Evolutionary conservation across 2,113 vertebrate genomes (phyloP).

Genomic region (Calidris pugnax): DNA sequence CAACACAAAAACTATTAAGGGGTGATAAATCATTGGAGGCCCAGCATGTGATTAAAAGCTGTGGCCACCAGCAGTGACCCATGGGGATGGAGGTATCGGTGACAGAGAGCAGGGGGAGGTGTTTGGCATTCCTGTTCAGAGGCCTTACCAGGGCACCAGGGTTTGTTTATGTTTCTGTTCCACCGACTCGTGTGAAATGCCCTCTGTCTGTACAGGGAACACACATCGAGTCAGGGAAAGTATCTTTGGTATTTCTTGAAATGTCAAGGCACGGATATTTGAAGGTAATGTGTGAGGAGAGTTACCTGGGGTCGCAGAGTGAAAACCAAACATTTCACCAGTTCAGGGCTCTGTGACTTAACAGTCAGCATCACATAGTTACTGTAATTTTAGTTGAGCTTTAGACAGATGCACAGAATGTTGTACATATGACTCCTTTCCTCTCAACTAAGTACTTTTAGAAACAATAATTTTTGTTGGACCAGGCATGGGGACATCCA

Average conservation of each 20-base stretch:
- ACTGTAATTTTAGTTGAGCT: not conserved
- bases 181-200: conserved; percentile 65
- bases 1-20: conserved; percentile 50
- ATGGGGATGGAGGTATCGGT: conserved; percentile 63
- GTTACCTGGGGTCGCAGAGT: not conserved
- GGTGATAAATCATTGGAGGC: conserved; percentile 63
- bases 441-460: not conserved
- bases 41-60: conserved; percentile 58
- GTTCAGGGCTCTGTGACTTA: not conserved
- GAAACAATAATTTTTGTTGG: not conserved
- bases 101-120: conserved; percentile 63
- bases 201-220: conserved; percentile 63
- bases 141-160: not conserved
- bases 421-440: not conserved
- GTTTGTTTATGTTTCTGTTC: conserved; percentile 74
- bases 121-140: conserved; percentile 65
- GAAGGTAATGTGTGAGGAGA: not conserved
- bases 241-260: conserved; percentile 56
- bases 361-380: not conserved
- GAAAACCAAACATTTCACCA: not conserved
- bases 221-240: conserved; percentile 45
- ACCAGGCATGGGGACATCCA: not conserved
- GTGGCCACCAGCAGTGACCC: conserved; percentile 66
- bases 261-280: not conserved
- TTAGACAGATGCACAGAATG: not conserved